Evolutionary conservation across 1,140 invertebrate species (phyloP).

Genomic region (Chironomus striatipennis): DNA sequence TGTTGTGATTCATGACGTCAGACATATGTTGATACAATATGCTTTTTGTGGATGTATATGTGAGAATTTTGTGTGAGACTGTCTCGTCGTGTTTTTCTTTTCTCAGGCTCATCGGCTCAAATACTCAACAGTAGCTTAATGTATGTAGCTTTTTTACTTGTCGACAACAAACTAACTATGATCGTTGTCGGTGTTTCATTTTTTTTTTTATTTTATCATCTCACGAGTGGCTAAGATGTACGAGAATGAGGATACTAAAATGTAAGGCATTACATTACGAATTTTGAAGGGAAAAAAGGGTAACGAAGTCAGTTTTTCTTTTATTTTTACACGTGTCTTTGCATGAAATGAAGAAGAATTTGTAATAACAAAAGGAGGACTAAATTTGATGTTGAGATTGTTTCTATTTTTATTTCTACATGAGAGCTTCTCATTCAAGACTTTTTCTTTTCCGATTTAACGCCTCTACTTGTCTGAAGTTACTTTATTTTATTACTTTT

Average conservation of each 20-base stretch:
- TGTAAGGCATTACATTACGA: neutral
- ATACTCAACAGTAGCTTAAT: neutral
- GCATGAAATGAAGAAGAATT: neutral
- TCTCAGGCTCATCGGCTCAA: too few relatives aligned
- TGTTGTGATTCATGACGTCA: constrained; percentile 7
- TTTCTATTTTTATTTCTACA: too few relatives aligned
- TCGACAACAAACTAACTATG: neutral
- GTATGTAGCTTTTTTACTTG: neutral
- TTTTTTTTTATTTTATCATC: too few relatives aligned
- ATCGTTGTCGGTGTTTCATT: too few relatives aligned
- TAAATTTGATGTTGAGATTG: too few relatives aligned
- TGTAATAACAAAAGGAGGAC: neutral
- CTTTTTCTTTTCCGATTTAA: too few relatives aligned
- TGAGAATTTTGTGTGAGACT: neutral
- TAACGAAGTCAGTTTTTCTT: neutral
- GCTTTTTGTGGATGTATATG: neutral
- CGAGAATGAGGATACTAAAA: neutral
- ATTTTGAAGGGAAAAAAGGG: neutral
- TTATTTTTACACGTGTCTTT: constrained; percentile 19
- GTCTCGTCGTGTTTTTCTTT: neutral
- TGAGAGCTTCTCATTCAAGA: too few relatives aligned
- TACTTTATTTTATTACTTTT: too few relatives aligned
- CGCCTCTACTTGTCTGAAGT: too few relatives aligned
- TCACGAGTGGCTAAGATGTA: neutral
- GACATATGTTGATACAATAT: neutral